phyloP scores from a whole-genome alignment of 2,797 vertebrate genomes.

The Melanotaenia boesemani region DNA sequence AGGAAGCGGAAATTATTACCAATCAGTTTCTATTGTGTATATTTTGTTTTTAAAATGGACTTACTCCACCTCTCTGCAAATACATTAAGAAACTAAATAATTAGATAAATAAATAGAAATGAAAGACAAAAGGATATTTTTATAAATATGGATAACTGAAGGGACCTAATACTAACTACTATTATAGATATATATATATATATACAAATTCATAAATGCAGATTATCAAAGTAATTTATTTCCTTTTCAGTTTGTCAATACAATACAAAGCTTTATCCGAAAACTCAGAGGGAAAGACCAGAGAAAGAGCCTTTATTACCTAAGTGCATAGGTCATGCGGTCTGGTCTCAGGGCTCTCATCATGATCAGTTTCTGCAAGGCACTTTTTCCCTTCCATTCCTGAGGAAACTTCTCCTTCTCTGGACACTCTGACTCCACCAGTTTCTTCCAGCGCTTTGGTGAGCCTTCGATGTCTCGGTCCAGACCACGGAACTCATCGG shows the following conservation, averaged over 20 bases:
- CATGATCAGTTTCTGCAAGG: constrained; percentile 85
- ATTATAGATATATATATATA: not conserved
- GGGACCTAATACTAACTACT: not conserved
- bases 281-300: not conserved
- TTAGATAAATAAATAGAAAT: not conserved
- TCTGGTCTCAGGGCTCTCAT: constrained; percentile 83
- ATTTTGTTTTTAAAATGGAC: not conserved
- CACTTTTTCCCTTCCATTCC: constrained; percentile 85
- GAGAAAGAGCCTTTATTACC: constrained; percentile 55
- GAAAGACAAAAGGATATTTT: not conserved
- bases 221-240: not conserved
- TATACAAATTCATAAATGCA: not conserved
- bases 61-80: not conserved
- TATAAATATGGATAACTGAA: not conserved
- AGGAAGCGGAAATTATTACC: not conserved
- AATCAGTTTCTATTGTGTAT: not conserved
- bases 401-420: constrained; percentile 86
- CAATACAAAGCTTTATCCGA: not conserved
- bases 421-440: constrained; percentile 82
- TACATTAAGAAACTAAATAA: not conserved
- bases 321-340: constrained; percentile 85
- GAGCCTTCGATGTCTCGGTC: constrained; percentile 85
- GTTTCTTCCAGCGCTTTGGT: constrained; percentile 83
- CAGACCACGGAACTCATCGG: constrained; percentile 82
- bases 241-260: not conserved